Conservation (phyloP, 2,888 invertebrate species). For the Eilema caniola region DNA sequence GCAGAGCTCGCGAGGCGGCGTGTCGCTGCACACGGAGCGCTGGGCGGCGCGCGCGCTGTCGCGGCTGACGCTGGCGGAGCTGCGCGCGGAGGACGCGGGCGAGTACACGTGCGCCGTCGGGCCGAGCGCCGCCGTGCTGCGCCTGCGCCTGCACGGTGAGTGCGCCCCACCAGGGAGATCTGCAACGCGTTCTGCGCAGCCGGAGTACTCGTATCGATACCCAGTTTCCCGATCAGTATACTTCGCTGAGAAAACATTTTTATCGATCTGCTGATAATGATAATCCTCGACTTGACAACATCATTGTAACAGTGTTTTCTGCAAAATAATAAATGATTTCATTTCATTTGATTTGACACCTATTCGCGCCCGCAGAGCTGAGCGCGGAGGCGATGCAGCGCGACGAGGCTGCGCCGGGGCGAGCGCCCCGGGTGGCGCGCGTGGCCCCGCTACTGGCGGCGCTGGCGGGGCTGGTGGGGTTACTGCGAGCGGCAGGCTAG, state of each 20-base stretch:
- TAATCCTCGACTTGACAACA: too few relatives aligned
- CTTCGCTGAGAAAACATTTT: too few relatives aligned
- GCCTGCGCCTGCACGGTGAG: conserved; percentile 39
- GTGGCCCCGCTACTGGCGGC: conserved; percentile 5
- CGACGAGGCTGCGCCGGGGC: conserved; percentile 68
- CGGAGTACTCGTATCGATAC: too few relatives aligned
- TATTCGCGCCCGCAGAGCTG: background rate
- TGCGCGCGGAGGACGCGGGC: conserved; percentile 83
- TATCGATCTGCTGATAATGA: too few relatives aligned
- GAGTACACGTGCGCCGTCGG: conserved; percentile 60
- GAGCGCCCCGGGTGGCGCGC: conserved; percentile 18
- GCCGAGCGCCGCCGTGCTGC: conserved; percentile 36
- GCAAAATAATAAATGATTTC: too few relatives aligned
- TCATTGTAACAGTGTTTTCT: too few relatives aligned
- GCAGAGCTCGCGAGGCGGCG: conserved; percentile 75
- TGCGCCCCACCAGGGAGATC: too few relatives aligned
- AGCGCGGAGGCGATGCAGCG: conserved; percentile 89
- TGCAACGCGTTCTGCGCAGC: too few relatives aligned
- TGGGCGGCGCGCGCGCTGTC: conserved; percentile 88
- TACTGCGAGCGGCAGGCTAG: conserved; percentile 9
- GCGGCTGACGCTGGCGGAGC: conserved; percentile 85
- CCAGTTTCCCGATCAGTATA: background rate
- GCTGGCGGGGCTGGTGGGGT: conserved; percentile 4
- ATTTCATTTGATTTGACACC: too few relatives aligned
- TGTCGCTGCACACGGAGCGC: conserved; percentile 89